Conservation (phyloP, 1,140 invertebrate species). For the Drosophila arizonae region DNA sequence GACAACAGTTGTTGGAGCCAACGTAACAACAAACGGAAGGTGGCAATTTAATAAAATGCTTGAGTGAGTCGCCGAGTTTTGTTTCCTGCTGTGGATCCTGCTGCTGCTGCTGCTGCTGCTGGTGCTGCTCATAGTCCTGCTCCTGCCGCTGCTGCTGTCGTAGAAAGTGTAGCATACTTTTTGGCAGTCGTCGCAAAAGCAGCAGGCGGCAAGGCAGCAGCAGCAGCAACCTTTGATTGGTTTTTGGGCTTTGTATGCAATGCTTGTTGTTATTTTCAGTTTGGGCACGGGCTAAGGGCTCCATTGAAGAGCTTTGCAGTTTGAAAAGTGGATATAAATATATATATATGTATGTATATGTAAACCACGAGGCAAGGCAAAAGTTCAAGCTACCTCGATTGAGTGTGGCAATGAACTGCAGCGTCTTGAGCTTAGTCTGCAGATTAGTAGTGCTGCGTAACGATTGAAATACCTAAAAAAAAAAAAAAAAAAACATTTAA, state of each 20-base stretch:
- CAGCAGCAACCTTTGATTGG: constrained; percentile 64
- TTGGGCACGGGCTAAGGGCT: constrained; percentile 14
- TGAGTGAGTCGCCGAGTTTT: constrained; percentile 80
- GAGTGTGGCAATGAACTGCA: neutral
- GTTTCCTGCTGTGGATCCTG: constrained; percentile 63
- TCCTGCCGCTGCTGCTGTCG: constrained; percentile 1
- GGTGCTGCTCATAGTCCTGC: constrained; percentile 8
- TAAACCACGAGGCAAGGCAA: constrained; percentile 2
- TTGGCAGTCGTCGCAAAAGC: constrained; percentile 47
- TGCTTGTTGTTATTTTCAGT: constrained; percentile 24
- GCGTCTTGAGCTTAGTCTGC: neutral
- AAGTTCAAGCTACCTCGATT: constrained; percentile 10
- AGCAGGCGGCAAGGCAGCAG: constrained; percentile 19
- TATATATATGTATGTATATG: neutral
- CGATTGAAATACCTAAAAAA: too few species aligned
- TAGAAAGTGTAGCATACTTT: constrained; percentile 69
- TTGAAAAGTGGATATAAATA: neutral
- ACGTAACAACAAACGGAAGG: constrained; percentile 79
- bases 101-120: constrained; percentile 10
- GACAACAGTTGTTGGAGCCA: constrained; percentile 29
- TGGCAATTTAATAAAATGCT: constrained; percentile 83
- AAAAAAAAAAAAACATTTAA: too few species aligned
- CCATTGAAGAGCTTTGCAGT: constrained; percentile 25
- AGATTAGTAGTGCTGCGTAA: neutral
- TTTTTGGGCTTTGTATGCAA: constrained; percentile 47